Evolutionary conservation across 2,797 vertebrate genomes (phyloP), one percentile per base, ranked within the genome.

Genomic region (Hydrophis major): DNA sequence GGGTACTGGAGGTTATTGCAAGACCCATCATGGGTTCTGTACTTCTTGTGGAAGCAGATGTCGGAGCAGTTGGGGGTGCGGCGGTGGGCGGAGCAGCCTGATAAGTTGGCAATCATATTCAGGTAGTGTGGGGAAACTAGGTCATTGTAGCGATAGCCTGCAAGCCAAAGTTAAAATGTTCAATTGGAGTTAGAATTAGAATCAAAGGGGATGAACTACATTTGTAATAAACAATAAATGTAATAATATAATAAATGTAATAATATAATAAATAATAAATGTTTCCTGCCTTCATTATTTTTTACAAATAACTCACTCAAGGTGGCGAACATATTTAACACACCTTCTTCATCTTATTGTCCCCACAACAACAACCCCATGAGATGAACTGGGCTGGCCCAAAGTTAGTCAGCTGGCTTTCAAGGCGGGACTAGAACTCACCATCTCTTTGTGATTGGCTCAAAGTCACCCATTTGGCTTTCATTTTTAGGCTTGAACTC

Each of bases 1-100:
- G 97, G 97, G 86, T 97, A 97, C 94, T 97, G 97, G 57, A 98
- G 96, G 93, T 98, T 98, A 95, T 98, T 98, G 90, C 97, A 98
- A 0, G 97, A 97, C 37, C 97, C 97, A 0, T 98, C 97, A 0
- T 97, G 97, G 53, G 96, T 97, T 89, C 97, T 93, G 95, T 97
- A 98, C 78, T 94, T 97, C 94, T 95, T 95, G 93, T 98, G 97
- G 94, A 98, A 98, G 94, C 97, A 98, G 93, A 97, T 94, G 87
- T 98, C 92, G 0, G 96, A 97, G 96, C 97, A 98, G 95, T 97
- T 97, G 0, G 97, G 97, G 0, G 96, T 96, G 50, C 95, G 97
- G 90, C 97, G 97, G 93, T 98, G 97, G 5, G 97, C 96, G 0
- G 97, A 97, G 92, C 97, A 98, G 92, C 97, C 97, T 0, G 97